Base-by-base conservation (phyloP, 2,113 vertebrate genomes). In the Fulmarus glacialis region DNA sequence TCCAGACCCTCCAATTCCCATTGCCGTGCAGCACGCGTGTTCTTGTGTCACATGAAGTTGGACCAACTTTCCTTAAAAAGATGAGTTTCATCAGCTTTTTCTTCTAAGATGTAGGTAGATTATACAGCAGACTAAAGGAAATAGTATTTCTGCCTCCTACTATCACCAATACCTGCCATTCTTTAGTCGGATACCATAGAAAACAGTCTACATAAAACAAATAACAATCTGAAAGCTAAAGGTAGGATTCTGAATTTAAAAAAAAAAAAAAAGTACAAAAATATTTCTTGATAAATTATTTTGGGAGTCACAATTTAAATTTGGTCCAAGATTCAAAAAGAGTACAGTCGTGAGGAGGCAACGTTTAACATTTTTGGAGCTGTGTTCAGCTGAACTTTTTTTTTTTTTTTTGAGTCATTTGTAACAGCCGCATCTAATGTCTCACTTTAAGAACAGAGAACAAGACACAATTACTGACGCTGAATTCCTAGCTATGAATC, bases 41-140 rank as follows among this genome's bases (percentile, higher is more conserved):
- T 53, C 42, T 86, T 29, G 3, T 5, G 22, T 15, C 30, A 8
- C 1, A 2, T n/a, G 16, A 84, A 15, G 6, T 0, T 63, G 16
- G 38, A 72, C 15, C 38, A 52, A 23, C 36, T 67, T 67, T 58
- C 47, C 50, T 74, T 50, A 45, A 64, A 66, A 42, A 14, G 24
- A 70, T 34, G 47, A 19, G 13, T 26, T 74, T 27, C 22, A 52
- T 34, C 34, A 62, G 45, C 23, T 75, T 91, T 40, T 83, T 40
- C 19, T 59, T 40, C 5, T 7, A 11, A 9, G 30, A 77, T 13
- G 13, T 22, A 52, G 43, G 52, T 30, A 93, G 45, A 34, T 27
- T 59, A 47, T 22, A 48, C 6, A 67, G 43, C 7, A 87, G 19
- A 66, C 15, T 68, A 43, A 77, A 82, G 18, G 8, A 89, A 91